phyloP scores from a whole-genome alignment of 2,888 invertebrate species.

The Hydraecia micacea region DNA sequence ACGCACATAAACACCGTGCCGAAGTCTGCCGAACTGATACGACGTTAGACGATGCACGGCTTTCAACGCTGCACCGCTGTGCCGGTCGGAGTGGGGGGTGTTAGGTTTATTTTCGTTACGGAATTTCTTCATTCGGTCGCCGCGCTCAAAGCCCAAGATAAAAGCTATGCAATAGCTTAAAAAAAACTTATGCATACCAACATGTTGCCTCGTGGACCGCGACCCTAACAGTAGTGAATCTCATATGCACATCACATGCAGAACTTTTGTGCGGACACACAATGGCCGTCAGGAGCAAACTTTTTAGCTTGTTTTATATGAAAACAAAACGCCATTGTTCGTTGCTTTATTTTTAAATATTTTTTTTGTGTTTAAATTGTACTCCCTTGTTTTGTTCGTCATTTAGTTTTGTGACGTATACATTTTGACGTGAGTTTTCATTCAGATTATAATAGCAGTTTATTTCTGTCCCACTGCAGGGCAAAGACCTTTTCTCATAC shows the following conservation, averaged over 20 bases:
- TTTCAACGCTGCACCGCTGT: too few relatives aligned
- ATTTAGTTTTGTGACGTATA: slow-evolving; percentile 11
- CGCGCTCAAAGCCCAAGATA: too few relatives aligned
- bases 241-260: slow-evolving; percentile 68
- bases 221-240: slow-evolving; percentile 35
- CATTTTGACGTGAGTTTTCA: not conserved
- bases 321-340: slow-evolving; percentile 72
- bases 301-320: slow-evolving; percentile 73
- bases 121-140: too few relatives aligned
- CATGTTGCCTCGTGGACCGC: not conserved
- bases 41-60: too few relatives aligned
- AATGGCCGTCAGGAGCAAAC: slow-evolving; percentile 73
- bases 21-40: too few relatives aligned
- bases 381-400: not conserved
- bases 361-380: slow-evolving; percentile 32
- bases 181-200: not conserved
- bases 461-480: too few relatives aligned
- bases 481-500: too few relatives aligned
- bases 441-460: not conserved
- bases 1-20: too few relatives aligned
- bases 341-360: slow-evolving; percentile 54
- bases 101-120: too few relatives aligned
- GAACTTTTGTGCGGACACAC: slow-evolving; percentile 70
- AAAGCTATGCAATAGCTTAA: too few relatives aligned
- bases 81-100: too few relatives aligned